Percentiles rank a stretch among this genome's conserved stretches.
phyloP scores from a whole-genome alignment of 2,888 invertebrate species.

The Herminia tarsipennalis region DNA sequence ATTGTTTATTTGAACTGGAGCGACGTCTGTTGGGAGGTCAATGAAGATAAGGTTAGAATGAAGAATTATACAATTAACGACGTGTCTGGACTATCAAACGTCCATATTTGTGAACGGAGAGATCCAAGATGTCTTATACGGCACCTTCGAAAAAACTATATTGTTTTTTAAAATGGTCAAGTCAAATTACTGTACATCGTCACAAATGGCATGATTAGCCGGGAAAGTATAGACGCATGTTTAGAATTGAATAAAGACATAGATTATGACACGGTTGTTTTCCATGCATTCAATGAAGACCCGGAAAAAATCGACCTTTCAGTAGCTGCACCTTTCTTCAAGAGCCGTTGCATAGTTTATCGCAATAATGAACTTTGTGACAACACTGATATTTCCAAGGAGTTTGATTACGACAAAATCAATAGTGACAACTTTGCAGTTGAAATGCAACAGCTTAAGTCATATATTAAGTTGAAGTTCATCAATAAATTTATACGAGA shows the following conservation, averaged over 20 bases:
- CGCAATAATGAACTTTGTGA: slow-evolving; percentile 42
- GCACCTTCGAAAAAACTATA: slow-evolving; percentile 12
- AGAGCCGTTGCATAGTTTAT: slow-evolving; percentile 35
- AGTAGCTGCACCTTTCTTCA: slow-evolving; percentile 33
- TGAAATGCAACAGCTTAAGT: slow-evolving; percentile 43
- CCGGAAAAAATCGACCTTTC: slow-evolving; percentile 36
- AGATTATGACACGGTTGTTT: slow-evolving; percentile 47
- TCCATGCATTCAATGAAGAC: slow-evolving; percentile 39
- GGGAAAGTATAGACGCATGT: slow-evolving; percentile 15
- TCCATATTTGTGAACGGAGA: not conserved
- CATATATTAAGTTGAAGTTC: slow-evolving; percentile 50
- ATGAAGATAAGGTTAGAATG: slow-evolving; percentile 29
- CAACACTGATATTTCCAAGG: slow-evolving; percentile 41
- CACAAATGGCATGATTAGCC: slow-evolving; percentile 45
- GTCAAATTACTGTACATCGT: slow-evolving; percentile 50
- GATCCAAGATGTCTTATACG: slow-evolving; percentile 11
- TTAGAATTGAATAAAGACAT: slow-evolving; percentile 39
- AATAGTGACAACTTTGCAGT: slow-evolving; percentile 40
- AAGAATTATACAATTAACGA: not conserved
- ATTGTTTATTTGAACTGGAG: slow-evolving; percentile 52
- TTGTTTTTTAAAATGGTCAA: slow-evolving; percentile 21
- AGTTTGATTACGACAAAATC: slow-evolving; percentile 45
- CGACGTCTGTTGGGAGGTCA: slow-evolving; percentile 35
- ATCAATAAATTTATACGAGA: slow-evolving; percentile 35
- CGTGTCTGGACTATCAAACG: not conserved